Conservation (phyloP, 2,888 invertebrate genomes). For the Agrypnus murinus region DNA sequence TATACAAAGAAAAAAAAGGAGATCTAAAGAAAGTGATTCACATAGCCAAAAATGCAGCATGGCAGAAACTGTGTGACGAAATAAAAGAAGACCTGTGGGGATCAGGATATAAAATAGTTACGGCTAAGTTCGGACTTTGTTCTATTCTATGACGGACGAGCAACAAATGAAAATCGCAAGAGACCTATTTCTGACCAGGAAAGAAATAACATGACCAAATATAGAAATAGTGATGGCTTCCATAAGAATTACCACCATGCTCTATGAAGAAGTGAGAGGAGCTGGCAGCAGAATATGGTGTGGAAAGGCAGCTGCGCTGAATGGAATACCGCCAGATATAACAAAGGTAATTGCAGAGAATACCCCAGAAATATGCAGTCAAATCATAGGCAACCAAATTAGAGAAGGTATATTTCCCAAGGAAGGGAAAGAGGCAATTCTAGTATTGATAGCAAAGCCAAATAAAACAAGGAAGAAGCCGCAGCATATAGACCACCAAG, state of each 20-base stretch:
- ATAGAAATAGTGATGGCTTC: not conserved
- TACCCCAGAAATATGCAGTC: not conserved
- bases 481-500: not conserved
- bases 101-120: conserved; percentile 1
- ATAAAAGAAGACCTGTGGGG: not conserved
- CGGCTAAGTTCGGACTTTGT: not conserved
- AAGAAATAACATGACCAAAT: not conserved
- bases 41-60: not conserved
- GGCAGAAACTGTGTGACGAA: not conserved
- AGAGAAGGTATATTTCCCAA: not conserved
- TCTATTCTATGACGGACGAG: not conserved
- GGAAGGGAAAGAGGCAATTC: too few relatives aligned
- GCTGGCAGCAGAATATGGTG: not conserved
- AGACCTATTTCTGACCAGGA: not conserved
- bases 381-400: not conserved
- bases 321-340: not conserved
- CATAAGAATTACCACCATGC: not conserved
- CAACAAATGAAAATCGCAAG: not conserved
- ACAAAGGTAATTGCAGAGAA: not conserved
- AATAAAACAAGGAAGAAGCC: too few relatives aligned
- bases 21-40: not conserved
- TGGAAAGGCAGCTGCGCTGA: not conserved
- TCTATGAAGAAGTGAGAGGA: not conserved
- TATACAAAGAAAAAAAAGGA: not conserved
- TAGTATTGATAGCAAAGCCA: not conserved